Evolutionary conservation across 2,888 invertebrate species (phyloP).

Genomic region (Lepidonotus clava): DNA sequence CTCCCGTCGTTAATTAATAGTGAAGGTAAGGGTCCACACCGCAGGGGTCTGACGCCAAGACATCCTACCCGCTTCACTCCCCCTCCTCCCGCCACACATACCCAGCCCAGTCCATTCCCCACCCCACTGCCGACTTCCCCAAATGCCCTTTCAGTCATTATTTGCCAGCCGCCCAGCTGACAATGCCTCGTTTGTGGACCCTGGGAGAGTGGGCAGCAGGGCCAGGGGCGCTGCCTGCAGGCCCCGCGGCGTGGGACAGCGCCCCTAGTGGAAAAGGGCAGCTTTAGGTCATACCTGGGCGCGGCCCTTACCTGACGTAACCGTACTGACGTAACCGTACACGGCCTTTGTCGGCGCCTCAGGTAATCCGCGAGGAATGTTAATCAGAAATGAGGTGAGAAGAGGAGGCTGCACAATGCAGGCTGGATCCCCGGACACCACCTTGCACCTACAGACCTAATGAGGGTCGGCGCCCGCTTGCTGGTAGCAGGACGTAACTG

Average conservation of each 20-base stretch:
- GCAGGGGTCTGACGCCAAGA: too few relatives aligned
- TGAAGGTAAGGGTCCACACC: too few relatives aligned
- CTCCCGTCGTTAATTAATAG: too few relatives aligned
- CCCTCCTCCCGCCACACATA: too few relatives aligned
- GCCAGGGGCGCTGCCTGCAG: neutral
- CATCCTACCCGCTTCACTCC: too few relatives aligned
- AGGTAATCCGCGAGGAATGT: conserved; percentile 6
- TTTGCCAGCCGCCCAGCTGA: neutral
- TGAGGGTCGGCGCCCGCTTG: too few relatives aligned
- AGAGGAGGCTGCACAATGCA: too few relatives aligned
- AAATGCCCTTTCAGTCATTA: conserved; percentile 3
- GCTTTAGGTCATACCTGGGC: neutral
- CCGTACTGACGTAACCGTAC: neutral
- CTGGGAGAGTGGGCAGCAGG: neutral
- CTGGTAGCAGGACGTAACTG: too few relatives aligned
- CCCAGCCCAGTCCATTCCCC: too few relatives aligned
- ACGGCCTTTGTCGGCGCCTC: neutral
- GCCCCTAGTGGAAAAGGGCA: neutral
- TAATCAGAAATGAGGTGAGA: conserved; percentile 4
- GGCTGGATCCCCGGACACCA: too few relatives aligned
- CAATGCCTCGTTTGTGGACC: neutral
- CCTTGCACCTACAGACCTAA: too few relatives aligned
- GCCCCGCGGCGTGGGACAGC: neutral
- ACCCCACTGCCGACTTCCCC: neutral
- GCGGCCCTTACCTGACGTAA: neutral